These are phyloP conservation scores for Corbicula japonica DNA, from an alignment of 2,888 invertebrate genomes.

Conservation along the genomic window DNA sequence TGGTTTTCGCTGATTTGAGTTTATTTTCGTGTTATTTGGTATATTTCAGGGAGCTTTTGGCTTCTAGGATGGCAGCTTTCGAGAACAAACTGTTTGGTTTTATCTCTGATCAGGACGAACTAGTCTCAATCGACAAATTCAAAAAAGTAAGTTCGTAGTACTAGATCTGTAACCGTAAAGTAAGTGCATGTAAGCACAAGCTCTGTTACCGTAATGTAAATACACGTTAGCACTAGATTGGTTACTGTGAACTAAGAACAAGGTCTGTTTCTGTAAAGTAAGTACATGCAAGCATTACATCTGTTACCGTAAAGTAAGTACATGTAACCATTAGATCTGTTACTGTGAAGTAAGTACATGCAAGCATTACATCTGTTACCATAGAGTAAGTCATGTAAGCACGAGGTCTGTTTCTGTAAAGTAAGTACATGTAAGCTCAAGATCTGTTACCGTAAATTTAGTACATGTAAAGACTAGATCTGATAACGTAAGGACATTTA, in stretches of 20 bases:
- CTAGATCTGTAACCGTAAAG: background rate
- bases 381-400: background rate
- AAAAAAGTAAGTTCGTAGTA: conserved; percentile 90
- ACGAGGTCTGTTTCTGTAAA: background rate
- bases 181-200: background rate
- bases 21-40: too few relatives aligned
- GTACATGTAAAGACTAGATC: too few relatives aligned
- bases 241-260: background rate
- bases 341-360: background rate
- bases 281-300: background rate
- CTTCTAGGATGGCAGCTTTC: conserved; percentile 84
- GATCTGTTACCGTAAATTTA: too few relatives aligned
- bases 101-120: conserved; percentile 91
- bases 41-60: conserved; percentile 50
- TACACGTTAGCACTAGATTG: background rate
- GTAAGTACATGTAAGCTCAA: background rate
- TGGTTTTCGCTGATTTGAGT: too few relatives aligned
- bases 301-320: too few relatives aligned
- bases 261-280: background rate
- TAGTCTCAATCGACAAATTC: conserved; percentile 92
- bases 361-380: background rate
- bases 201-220: background rate
- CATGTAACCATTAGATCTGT: background rate
- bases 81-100: conserved; percentile 97
- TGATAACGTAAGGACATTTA: background rate